Percentiles rank a stretch among this genome's conserved stretches.
Evolutionary conservation across 2,113 vertebrate species (phyloP).

Genomic region (Istiophorus platypterus): DNA sequence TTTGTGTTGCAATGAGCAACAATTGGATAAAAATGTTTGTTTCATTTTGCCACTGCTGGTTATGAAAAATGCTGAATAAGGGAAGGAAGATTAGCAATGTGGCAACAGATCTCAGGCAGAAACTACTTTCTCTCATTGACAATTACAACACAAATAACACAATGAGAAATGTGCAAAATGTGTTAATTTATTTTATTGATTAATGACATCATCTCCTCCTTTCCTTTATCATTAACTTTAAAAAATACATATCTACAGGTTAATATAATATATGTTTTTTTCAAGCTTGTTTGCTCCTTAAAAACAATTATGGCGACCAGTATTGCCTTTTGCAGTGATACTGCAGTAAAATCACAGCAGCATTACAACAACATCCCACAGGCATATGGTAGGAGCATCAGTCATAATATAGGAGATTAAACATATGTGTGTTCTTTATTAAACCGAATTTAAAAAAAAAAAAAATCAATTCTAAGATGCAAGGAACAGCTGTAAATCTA

Average conservation of each 20-base stretch:
- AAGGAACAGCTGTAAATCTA: neutral
- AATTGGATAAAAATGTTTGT: constrained; percentile 71
- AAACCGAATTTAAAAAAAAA: too few species aligned
- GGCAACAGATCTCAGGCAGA: neutral
- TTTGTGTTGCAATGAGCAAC: constrained; percentile 62
- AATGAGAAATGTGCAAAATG: neutral
- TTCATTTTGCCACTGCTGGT: constrained; percentile 49
- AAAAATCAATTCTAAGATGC: neutral
- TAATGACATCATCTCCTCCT: neutral
- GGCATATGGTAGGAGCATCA: too few species aligned
- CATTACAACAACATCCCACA: too few species aligned
- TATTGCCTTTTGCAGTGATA: too few species aligned
- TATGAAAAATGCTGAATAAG: constrained; percentile 39
- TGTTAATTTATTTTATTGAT: neutral
- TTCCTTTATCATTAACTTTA: neutral
- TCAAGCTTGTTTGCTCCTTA: too few species aligned
- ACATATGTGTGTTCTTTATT: neutral
- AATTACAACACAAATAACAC: neutral
- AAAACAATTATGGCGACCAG: too few species aligned
- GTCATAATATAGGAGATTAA: neutral
- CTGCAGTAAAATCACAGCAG: too few species aligned
- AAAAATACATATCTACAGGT: neutral
- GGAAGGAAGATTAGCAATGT: neutral
- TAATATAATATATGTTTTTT: too few species aligned
- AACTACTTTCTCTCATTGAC: neutral